Conservation (phyloP, 2,888 invertebrate species). For the Caenorhabditis sp. region DNA sequence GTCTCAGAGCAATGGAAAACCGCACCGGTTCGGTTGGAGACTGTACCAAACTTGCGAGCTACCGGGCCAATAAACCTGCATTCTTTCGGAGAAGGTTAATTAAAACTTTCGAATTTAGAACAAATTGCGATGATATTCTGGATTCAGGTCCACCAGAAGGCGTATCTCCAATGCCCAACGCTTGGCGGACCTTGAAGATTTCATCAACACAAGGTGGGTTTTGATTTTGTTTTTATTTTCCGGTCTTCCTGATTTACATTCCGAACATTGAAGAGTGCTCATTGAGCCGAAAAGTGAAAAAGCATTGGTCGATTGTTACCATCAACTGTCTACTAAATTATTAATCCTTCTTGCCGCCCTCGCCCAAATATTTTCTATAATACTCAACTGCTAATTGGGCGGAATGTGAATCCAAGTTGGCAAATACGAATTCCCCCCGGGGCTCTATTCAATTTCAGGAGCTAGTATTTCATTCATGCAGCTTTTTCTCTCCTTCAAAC, state of each 20-base stretch:
- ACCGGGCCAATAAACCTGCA: constrained; percentile 56
- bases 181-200: constrained; percentile 69
- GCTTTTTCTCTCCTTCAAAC: not conserved
- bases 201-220: constrained; percentile 68
- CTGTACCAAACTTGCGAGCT: constrained; percentile 61
- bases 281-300: not conserved
- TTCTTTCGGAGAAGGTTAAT: constrained; percentile 65
- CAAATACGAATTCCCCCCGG: constrained; percentile 3
- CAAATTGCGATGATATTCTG: too few species aligned
- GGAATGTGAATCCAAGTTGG: constrained; percentile 11
- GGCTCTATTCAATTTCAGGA: not conserved
- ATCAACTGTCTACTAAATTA: too few species aligned
- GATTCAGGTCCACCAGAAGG: constrained; percentile 66
- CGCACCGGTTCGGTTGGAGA: constrained; percentile 68
- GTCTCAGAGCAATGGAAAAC: constrained; percentile 66
- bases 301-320: constrained; percentile 8
- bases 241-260: not conserved
- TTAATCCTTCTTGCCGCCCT: not conserved
- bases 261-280: not conserved
- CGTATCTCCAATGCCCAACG: constrained; percentile 70
- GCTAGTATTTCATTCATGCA: constrained; percentile 2
- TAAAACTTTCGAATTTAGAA: not conserved
- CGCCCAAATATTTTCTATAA: constrained; percentile 15
- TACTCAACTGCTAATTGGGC: constrained; percentile 21
- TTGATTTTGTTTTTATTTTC: not conserved